These are phyloP conservation scores for Meghimatium bilineatum DNA, from an alignment of 2,888 invertebrate genomes.

Conservation along the genomic window DNA sequence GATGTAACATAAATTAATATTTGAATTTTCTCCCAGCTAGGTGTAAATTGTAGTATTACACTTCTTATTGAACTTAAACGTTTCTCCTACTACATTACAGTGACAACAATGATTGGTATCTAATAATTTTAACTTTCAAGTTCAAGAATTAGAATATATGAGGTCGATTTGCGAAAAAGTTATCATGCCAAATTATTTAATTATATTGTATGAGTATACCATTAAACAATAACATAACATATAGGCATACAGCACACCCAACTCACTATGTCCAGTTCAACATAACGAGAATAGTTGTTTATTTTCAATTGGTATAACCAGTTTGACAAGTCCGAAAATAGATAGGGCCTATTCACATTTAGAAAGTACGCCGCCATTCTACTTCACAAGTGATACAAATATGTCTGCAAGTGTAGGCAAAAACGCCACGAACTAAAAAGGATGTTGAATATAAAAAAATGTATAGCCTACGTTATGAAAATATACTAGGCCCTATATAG, in stretches of 20 bases:
- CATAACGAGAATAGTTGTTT: constrained; percentile 5
- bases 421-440: constrained; percentile 1
- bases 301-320: neutral
- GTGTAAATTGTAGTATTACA: too few species aligned
- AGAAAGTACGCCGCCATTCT: constrained; percentile 12
- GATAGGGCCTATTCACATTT: constrained; percentile 15
- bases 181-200: too few species aligned
- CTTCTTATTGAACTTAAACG: too few species aligned
- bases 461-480: too few species aligned
- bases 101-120: too few species aligned
- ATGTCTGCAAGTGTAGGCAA: neutral
- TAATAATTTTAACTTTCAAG: too few species aligned
- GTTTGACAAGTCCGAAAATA: constrained; percentile 45
- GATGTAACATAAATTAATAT: too few species aligned
- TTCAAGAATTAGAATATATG: too few species aligned
- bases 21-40: too few species aligned
- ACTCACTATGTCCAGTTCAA: neutral
- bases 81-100: neutral
- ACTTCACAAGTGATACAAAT: neutral
- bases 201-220: neutral
- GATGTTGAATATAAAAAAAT: neutral
- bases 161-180: too few species aligned
- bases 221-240: neutral
- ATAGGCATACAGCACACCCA: constrained; percentile 35
- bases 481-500: too few species aligned